Evolutionary conservation across 2,113 vertebrate genomes (phyloP).

Genomic region (Elephas maximus): DNA sequence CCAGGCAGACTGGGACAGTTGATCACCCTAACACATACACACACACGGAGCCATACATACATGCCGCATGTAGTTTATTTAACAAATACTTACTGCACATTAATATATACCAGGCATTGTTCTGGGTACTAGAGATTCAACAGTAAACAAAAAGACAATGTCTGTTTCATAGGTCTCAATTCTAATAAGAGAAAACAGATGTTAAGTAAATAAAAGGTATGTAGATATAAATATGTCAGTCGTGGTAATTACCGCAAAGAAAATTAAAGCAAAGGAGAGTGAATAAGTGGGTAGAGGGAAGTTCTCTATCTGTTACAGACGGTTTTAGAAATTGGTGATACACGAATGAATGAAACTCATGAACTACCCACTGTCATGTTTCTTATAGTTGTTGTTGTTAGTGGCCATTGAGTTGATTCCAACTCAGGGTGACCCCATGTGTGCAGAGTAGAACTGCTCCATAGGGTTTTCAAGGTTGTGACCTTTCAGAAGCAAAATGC

Average conservation of each 20-base stretch:
- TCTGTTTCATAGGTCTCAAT: not conserved
- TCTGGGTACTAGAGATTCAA: not conserved
- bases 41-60: not conserved
- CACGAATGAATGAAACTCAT: not conserved
- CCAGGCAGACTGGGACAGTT: not conserved
- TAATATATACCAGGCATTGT: not conserved
- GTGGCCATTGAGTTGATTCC: not conserved
- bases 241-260: not conserved
- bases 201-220: not conserved
- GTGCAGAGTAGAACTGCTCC: not conserved
- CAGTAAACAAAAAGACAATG: not conserved
- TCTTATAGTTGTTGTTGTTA: not conserved
- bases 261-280: not conserved
- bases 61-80: not conserved
- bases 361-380: not conserved
- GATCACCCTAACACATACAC: not conserved
- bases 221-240: not conserved
- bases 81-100: not conserved
- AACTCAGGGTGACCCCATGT: not conserved
- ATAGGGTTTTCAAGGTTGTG: not conserved
- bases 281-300: not conserved
- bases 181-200: not conserved
- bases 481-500: not conserved
- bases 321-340: not conserved
- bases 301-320: not conserved